phyloP scores from a whole-genome alignment of 2,888 invertebrate species.

The Trissonchulus latispiculum region DNA sequence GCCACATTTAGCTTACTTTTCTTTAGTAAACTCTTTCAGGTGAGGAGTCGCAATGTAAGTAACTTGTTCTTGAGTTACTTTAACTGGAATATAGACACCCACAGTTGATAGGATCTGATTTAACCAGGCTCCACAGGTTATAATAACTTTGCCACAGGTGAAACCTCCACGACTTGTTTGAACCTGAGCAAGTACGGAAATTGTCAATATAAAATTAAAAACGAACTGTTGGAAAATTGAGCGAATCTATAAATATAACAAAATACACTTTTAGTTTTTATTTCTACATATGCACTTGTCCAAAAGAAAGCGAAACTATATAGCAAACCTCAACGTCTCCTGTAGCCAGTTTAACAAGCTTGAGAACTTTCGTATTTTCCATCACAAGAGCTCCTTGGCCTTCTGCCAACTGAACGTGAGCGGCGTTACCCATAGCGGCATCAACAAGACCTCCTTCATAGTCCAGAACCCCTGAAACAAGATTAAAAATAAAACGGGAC shows the following conservation, averaged over 20 bases:
- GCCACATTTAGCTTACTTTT: constrained; percentile 34
- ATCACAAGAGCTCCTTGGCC: constrained; percentile 40
- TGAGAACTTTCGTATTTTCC: constrained; percentile 38
- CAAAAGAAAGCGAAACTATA: too few species aligned
- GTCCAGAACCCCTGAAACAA: constrained; percentile 38
- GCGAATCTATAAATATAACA: too few species aligned
- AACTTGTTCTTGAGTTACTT: constrained; percentile 45
- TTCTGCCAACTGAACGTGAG: constrained; percentile 42
- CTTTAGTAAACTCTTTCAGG: constrained; percentile 40
- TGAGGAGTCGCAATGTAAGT: constrained; percentile 42
- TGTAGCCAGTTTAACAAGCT: neutral
- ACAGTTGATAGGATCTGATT: constrained; percentile 41
- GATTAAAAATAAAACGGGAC: too few species aligned
- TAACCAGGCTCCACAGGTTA: constrained; percentile 44
- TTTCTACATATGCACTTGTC: too few species aligned
- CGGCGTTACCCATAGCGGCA: constrained; percentile 41
- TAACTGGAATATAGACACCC: constrained; percentile 41
- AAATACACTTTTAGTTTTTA: too few species aligned
- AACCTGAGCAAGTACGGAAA: neutral
- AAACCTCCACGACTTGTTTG: neutral
- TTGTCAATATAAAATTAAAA: neutral
- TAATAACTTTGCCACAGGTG: constrained; percentile 36
- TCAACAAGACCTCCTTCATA: constrained; percentile 43
- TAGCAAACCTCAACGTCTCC: neutral
- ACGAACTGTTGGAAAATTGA: too few species aligned